Evolutionary conservation across 2,888 invertebrate genomes (phyloP), one percentile per base, ranked within the genome.

Genomic region (Thelaira solivaga): DNA sequence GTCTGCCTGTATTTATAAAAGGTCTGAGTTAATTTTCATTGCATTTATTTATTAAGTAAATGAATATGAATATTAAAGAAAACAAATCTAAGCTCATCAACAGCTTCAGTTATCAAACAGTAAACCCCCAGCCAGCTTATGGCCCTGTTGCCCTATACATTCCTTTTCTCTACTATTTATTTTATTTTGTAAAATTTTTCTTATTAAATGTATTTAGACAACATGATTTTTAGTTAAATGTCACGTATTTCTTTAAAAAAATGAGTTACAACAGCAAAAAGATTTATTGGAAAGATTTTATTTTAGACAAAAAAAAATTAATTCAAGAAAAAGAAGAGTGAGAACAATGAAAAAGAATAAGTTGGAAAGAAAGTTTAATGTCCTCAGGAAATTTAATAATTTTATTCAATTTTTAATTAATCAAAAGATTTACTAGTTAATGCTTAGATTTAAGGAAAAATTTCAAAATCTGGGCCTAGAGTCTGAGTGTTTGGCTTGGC

Each of bases 11-110:
- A 43, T 16, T 10, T n/a, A 22, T 1, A 5, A 16, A 10, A 7
- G 13, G 16, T 4, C 18, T 22, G 53, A 34, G 29, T 64, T 49
- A 65, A 49, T 65, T 59, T 64, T 78, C 74, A 78, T 74, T 74
- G n/a, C n/a, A n/a, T n/a, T n/a, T n/a, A n/a, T n/a, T n/a, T n/a
- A n/a, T n/a, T n/a, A n/a, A n/a, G n/a, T n/a, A n/a, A 78, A 74
- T 78, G 69, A 78, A 74, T 65, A 74, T 74, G 74, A 78, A 78
- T 69, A 78, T 71, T 74, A 65, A 20, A 62, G n/a, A n/a, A n/a
- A n/a, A n/a, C n/a, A n/a, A n/a, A n/a, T n/a, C n/a, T n/a, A n/a
- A n/a, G n/a, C n/a, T n/a, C n/a, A n/a, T n/a, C n/a, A n/a, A n/a
- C n/a, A n/a, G n/a, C n/a, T n/a, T n/a, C n/a, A n/a, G n/a, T n/a